phyloP scores from a whole-genome alignment of 2,888 invertebrate genomes.

The Dicyrtoma fusca region DNA sequence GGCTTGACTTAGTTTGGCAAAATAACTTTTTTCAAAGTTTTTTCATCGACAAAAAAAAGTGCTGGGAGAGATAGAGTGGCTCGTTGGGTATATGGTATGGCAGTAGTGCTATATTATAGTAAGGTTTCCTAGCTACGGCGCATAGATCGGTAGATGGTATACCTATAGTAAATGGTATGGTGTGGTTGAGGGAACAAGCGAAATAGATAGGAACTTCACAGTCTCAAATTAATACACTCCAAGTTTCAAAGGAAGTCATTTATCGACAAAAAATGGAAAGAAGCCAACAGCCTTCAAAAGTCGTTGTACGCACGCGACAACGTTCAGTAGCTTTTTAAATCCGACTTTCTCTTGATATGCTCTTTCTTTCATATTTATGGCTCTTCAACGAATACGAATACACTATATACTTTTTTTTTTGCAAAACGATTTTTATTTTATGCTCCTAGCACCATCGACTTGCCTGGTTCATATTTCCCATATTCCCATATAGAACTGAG shows the following conservation, averaged over 20 bases:
- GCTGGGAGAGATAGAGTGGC: background rate
- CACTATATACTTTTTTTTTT: too few species aligned
- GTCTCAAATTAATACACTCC: slow-evolving; percentile 14
- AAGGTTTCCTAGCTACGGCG: too few species aligned
- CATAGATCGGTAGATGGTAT: background rate
- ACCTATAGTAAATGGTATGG: background rate
- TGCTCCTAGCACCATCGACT: too few species aligned
- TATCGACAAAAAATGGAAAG: slow-evolving; percentile 23
- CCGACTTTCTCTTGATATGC: background rate
- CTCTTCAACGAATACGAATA: background rate
- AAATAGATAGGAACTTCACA: slow-evolving; percentile 13
- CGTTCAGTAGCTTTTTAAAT: slow-evolving; percentile 18
- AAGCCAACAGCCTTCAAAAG: slow-evolving; percentile 31
- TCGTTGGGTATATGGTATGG: too few species aligned
- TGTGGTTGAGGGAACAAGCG: background rate
- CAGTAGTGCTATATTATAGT: background rate
- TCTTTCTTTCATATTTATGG: slow-evolving; percentile 12
- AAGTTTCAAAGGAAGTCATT: slow-evolving; percentile 29
- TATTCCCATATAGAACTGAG: too few species aligned
- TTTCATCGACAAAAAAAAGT: background rate
- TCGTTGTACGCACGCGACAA: slow-evolving; percentile 34
- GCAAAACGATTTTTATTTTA: background rate
- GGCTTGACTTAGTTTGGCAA: background rate
- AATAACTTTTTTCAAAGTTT: slow-evolving; percentile 6
- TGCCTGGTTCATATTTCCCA: too few species aligned